These are phyloP conservation scores for Gavia stellata DNA, from an alignment of 2,113 vertebrate species.

Conservation along the genomic window DNA sequence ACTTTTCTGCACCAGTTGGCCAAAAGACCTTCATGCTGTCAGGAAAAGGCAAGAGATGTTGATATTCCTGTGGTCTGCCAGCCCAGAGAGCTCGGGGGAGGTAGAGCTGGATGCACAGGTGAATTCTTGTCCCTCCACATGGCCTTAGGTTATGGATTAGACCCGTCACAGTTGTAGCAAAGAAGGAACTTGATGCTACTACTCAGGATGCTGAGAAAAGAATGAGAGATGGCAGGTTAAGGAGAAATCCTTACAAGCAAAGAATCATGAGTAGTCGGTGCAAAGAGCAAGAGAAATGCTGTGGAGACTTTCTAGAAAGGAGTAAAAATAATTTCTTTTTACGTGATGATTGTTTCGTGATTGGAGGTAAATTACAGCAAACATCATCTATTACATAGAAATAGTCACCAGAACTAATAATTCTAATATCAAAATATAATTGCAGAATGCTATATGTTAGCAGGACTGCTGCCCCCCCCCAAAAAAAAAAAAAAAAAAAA, in stretches of 20 bases:
- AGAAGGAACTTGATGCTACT: not conserved
- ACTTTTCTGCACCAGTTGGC: not conserved
- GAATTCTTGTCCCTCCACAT: not conserved
- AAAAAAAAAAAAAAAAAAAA: fast-evolving
- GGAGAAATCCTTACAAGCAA: not conserved
- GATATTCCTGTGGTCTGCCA: not conserved
- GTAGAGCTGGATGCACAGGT: not conserved
- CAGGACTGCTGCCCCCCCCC: not conserved
- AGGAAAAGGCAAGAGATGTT: not conserved
- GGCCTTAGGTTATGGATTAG: not conserved
- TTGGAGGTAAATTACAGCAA: not conserved
- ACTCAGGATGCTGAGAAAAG: not conserved
- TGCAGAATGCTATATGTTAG: not conserved
- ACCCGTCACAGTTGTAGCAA: not conserved
- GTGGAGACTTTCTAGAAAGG: not conserved
- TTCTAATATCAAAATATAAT: not conserved
- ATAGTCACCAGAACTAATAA: not conserved
- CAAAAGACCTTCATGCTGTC: not conserved
- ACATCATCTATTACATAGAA: not conserved
- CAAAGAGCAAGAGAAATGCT: not conserved
- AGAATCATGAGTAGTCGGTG: not conserved
- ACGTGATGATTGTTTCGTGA: fast-evolving
- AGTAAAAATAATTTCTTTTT: not conserved
- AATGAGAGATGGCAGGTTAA: not conserved
- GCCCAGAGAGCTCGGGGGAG: not conserved